Evolutionary conservation across 2,888 invertebrate species (phyloP), one percentile per base, ranked within the genome.

Genomic region (Parascotia fuliginaria): DNA sequence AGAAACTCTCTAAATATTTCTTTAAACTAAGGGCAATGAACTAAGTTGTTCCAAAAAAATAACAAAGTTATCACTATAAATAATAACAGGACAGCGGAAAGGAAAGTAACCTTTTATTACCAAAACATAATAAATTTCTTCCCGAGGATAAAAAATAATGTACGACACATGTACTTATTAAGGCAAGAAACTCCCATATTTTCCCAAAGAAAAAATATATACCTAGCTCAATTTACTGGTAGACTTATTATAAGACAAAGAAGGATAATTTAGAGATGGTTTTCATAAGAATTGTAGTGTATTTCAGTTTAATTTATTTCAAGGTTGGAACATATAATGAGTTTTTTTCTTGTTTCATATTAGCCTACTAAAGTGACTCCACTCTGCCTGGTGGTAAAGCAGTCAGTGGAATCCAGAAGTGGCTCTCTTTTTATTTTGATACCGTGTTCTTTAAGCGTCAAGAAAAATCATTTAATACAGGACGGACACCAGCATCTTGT

Each of bases 221-320:
- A 51, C 9, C 36, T 48, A 51, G 40, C 57, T 57, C 60, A 60
- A 68, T 64, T 60, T 68, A 60, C 50, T 43, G 47, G 47, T 47
- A 22, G 27, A 19, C 47, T 49, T 61, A 19, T 32, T 24, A 42
- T 28, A 9, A 16, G 27, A 49, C 42, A 47, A 48, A 66, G 34
- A 33, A 27, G n/a, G 37, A 4, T 5, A 3, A 13, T 12, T 24
- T 44, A 53, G 52, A 32, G 53, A 40, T 42, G 43, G n/a, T 28
- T 2, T 16, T 40, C 19, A 19, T 19, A 19, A 2, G 19, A 19
- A 19, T 19, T 19, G 5, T 19, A n/a, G n/a, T 5, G 5, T 19
- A 19, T 19, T 19, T n/a, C n/a, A n/a, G n/a, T n/a, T n/a, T n/a
- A n/a, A n/a, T n/a, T n/a, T n/a, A n/a, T n/a, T n/a, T n/a, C n/a